These are phyloP conservation scores for Aptenodytes forsteri DNA, from an alignment of 2,113 vertebrate genomes.

Conservation along the genomic window DNA sequence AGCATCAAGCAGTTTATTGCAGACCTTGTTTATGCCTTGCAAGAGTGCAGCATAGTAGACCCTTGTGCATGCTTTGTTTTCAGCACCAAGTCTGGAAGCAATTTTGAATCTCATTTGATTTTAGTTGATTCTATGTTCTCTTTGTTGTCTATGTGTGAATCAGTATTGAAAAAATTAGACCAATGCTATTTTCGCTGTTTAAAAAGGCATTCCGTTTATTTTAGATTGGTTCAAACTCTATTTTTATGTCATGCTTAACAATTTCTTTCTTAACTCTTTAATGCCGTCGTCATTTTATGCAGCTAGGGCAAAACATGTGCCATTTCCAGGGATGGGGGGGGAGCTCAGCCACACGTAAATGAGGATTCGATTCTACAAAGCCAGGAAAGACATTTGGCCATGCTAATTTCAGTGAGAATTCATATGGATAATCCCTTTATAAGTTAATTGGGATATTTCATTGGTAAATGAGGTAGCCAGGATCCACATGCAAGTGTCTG, in stretches of 20 bases:
- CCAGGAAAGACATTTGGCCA: neutral
- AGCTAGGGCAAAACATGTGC: neutral
- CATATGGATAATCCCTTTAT: neutral
- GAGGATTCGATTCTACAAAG: neutral
- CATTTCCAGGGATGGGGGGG: neutral
- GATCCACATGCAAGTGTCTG: neutral
- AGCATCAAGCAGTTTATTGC: conserved; percentile 58
- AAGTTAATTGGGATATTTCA: neutral
- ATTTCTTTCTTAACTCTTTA: neutral
- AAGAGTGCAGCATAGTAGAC: conserved; percentile 17
- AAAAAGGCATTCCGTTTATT: neutral
- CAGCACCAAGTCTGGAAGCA: neutral
- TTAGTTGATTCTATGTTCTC: neutral
- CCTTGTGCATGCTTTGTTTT: conserved; percentile 50
- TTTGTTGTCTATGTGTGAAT: conserved; percentile 32
- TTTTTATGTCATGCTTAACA: neutral
- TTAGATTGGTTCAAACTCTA: neutral
- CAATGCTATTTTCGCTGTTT: neutral
- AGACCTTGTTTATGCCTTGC: conserved; percentile 49
- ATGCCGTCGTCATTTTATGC: rapidly evolving
- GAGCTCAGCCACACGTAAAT: neutral
- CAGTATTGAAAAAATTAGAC: neutral
- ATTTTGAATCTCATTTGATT: conserved; percentile 45
- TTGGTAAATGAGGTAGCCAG: neutral
- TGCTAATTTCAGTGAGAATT: neutral